phyloP scores from a whole-genome alignment of 2,113 vertebrate genomes.

The Loxodonta africana region DNA sequence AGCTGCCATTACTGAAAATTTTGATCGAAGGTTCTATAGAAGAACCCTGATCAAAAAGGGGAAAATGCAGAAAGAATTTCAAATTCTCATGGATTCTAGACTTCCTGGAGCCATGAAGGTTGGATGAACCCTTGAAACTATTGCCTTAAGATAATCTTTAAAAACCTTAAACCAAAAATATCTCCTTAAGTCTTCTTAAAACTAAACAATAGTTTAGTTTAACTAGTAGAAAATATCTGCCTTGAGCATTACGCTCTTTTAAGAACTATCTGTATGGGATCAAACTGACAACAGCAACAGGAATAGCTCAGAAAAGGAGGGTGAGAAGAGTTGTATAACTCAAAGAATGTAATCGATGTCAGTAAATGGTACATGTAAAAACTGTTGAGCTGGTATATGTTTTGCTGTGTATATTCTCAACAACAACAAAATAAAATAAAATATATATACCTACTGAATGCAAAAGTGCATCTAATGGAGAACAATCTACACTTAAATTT shows the following conservation, averaged over 20 bases:
- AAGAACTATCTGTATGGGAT: not conserved
- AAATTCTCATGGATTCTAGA: not conserved
- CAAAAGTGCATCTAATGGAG: not conserved
- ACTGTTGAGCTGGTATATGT: not conserved
- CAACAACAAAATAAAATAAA: not conserved
- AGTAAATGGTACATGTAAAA: not conserved
- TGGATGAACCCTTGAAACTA: not conserved
- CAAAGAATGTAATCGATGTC: not conserved
- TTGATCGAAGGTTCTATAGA: not conserved
- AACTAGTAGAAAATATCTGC: not conserved
- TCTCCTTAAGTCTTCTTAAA: not conserved
- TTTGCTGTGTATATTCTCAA: not conserved
- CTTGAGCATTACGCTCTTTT: not conserved
- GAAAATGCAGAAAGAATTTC: not conserved
- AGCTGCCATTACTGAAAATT: not conserved
- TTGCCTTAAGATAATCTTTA: not conserved
- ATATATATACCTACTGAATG: not conserved
- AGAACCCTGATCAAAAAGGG: not conserved
- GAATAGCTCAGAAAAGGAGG: not conserved
- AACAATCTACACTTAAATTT: not conserved
- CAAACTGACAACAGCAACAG: not conserved
- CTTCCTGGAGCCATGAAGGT: not conserved
- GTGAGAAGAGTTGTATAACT: not conserved
- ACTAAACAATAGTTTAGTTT: not conserved
- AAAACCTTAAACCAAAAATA: not conserved